Base-by-base conservation (phyloP, 2,888 invertebrate species). In the Homarus gammarus region DNA sequence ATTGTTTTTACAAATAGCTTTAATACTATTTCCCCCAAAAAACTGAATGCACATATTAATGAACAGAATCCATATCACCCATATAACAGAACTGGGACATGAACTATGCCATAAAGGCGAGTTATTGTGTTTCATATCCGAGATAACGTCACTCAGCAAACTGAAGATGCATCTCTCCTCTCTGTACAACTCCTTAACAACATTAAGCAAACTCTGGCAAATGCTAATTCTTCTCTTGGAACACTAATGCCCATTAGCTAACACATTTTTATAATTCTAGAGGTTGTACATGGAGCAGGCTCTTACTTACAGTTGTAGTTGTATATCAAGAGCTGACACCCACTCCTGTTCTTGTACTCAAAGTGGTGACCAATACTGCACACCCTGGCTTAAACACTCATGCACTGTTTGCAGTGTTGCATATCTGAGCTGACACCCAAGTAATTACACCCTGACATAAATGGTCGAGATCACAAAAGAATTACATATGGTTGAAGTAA, bases 401-500 rank as follows among this genome's bases (percentile, higher is more conserved):
- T 81, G 81, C 61, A 64, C 38, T 64, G 81, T 81, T 38, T 49
- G 61, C 49, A 27, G 51, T 36, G 56, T 56, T 79, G 78, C 49
- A 78, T 56, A 49, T 68, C 68, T 68, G 70, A 82, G 70, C 70
- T 82, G 79, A 70, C 82, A 82, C 64, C 75, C 75, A 75, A n/a
- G 15, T 44, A n/a, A 75, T 44, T 75, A 75, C 75, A 44, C 75
- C 75, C 75, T 75, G 75, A 75, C 75, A 70, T 70, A 40, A 75
- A 75, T 75, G 75, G 40, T 75, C 75, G 75, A 75, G 75, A 75
- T 75, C 75, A 75, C 75, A 79, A 79, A 79, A 79, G n/a, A 78
- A 64, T 64, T 33, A 78, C 27, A 86, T 33, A 86, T 49, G 36
- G 73, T 72, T 75, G 68, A 77, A 78, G 33, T 61, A 85, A 44